Percentiles rank a stretch among this genome's conserved stretches.
Conservation (phyloP, 2,797 vertebrate species). For the Rhynchotus rufescens region DNA sequence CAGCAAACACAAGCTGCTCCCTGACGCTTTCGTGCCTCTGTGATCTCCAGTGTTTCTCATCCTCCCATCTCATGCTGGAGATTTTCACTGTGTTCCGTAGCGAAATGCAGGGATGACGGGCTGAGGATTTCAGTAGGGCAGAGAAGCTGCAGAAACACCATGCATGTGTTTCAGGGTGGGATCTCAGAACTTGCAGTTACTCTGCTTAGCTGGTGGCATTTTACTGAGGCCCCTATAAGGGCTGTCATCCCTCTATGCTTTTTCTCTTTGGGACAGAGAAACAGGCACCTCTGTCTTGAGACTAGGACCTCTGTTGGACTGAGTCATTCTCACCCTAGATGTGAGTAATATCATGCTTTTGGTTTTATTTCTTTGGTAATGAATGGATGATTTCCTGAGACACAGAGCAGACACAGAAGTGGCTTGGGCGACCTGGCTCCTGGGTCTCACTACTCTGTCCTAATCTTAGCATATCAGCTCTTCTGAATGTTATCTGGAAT, state of each 20-base stretch:
- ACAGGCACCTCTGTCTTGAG: background rate
- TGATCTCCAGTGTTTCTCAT: background rate
- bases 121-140: background rate
- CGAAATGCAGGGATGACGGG: background rate
- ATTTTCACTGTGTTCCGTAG: background rate
- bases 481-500: too few relatives aligned
- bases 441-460: background rate
- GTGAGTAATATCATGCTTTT: background rate
- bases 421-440: background rate
- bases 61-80: background rate
- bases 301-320: background rate
- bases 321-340: background rate
- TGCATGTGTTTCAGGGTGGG: background rate
- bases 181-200: background rate
- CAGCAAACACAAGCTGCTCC: background rate
- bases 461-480: too few relatives aligned
- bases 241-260: background rate
- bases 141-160: rapidly evolving
- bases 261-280: background rate
- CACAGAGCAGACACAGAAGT: background rate
- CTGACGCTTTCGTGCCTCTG: background rate
- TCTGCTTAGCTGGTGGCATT: background rate
- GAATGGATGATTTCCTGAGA: background rate
- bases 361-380: background rate
- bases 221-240: background rate